These are phyloP conservation scores for Borostomias antarcticus DNA, from an alignment of 2,797 vertebrate species.

Conservation along the genomic window DNA sequence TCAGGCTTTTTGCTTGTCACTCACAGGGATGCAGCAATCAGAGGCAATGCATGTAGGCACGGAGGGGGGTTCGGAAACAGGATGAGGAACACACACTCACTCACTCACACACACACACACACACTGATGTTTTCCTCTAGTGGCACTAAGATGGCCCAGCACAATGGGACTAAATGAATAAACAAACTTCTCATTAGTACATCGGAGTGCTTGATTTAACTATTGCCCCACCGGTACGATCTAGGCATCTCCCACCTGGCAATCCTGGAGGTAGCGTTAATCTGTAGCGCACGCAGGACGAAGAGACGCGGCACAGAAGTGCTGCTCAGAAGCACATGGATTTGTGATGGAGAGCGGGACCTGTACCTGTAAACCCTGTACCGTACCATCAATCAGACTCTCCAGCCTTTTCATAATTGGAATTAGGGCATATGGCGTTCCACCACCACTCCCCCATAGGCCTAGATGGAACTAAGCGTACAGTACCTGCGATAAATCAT, in stretches of 20 bases:
- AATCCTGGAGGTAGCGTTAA: not conserved
- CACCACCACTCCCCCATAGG: too few species aligned
- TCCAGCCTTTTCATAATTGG: not conserved
- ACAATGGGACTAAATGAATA: constrained; percentile 27
- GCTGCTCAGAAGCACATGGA: too few species aligned
- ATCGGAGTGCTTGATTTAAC: not conserved
- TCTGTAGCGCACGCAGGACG: too few species aligned
- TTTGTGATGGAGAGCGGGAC: not conserved
- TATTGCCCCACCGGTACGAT: too few species aligned
- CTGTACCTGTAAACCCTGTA: not conserved
- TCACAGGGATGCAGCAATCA: not conserved
- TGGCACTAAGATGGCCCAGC: constrained; percentile 6
- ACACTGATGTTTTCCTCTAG: too few species aligned
- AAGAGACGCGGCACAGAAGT: too few species aligned
- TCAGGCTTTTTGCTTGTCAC: not conserved
- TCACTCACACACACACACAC: too few species aligned
- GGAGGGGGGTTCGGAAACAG: not conserved
- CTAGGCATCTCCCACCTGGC: not conserved
- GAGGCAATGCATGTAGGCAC: constrained; percentile 12
- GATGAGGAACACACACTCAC: not conserved
- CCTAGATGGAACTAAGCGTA: too few species aligned
- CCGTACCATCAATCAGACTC: not conserved
- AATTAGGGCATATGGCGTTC: not conserved
- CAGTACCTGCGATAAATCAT: too few species aligned
- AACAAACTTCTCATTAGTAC: constrained; percentile 35